These are phyloP conservation scores for Penaeus indicus DNA, from an alignment of 1,140 invertebrate genomes.

Conservation along the genomic window DNA sequence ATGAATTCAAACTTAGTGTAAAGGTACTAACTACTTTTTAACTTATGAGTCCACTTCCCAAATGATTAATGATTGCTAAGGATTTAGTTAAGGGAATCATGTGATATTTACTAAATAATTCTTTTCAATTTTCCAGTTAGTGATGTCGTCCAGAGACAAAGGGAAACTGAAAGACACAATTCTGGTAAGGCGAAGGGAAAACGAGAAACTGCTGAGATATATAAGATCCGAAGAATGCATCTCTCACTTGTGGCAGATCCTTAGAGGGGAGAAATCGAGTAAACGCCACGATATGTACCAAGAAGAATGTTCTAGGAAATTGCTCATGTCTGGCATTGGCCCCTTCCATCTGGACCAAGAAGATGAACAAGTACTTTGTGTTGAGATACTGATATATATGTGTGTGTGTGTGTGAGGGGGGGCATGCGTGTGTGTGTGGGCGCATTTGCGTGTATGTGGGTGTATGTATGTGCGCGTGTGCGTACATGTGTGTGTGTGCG, in stretches of 20 bases:
- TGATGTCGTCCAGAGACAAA: slow-evolving; percentile 25
- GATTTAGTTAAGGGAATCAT: no score
- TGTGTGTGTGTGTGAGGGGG: not conserved
- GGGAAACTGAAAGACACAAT: slow-evolving; percentile 40
- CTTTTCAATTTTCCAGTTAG: slow-evolving; percentile 8
- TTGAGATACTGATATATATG: not conserved
- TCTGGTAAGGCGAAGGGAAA: slow-evolving; percentile 28
- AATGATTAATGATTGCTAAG: no score
- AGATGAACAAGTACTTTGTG: slow-evolving; percentile 49
- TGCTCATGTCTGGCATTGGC: slow-evolving; percentile 39
- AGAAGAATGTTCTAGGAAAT: slow-evolving; percentile 28
- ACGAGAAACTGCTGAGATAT: slow-evolving; percentile 45
- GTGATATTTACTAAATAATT: not conserved
- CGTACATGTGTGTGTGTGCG: no score
- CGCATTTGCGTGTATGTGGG: no score
- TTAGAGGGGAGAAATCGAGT: slow-evolving; percentile 32
- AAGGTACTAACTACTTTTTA: no score
- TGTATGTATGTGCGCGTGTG: no score
- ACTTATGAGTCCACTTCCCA: no score
- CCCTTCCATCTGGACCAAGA: slow-evolving; percentile 50
- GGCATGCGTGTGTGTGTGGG: no score
- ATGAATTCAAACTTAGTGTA: no score
- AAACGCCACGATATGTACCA: slow-evolving; percentile 45
- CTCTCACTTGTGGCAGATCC: slow-evolving; percentile 46
- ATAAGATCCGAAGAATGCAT: slow-evolving; percentile 40